Percentiles rank a stretch among this genome's conserved stretches.
phyloP scores from a whole-genome alignment of 2,888 invertebrate species.

The Axea sp. region DNA sequence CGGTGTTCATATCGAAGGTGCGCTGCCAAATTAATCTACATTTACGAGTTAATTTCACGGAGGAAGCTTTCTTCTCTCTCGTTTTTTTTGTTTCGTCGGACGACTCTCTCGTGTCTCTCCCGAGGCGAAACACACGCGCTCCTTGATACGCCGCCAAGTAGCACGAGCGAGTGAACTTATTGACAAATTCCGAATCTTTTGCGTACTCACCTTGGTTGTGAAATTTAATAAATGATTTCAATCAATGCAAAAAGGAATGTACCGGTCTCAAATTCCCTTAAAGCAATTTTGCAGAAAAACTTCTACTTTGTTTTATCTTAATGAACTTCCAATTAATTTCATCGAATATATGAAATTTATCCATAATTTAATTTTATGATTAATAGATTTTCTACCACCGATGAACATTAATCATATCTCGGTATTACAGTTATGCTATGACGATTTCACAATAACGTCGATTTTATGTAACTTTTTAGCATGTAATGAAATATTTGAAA shows the following conservation, averaged over 20 bases:
- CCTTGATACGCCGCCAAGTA: slow-evolving; percentile 58
- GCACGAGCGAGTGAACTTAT: slow-evolving; percentile 43
- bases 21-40: slow-evolving; percentile 55
- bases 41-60: slow-evolving; percentile 60
- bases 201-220: slow-evolving; percentile 9
- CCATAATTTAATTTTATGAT: too few species aligned
- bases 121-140: slow-evolving; percentile 16
- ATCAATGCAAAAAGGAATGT: too few species aligned
- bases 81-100: slow-evolving; percentile 15
- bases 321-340: too few species aligned
- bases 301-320: neutral
- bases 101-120: slow-evolving; percentile 1
- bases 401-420: too few species aligned
- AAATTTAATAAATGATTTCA: neutral
- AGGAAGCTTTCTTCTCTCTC: slow-evolving; percentile 24
- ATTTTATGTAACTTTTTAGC: too few species aligned
- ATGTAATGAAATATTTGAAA: too few species aligned
- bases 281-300: neutral
- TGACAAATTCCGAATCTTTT: slow-evolving; percentile 44
- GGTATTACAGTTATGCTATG: too few species aligned
- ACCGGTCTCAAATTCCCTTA: slow-evolving; percentile 8
- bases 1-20: slow-evolving; percentile 16
- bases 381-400: too few species aligned
- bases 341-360: too few species aligned
- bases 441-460: too few species aligned